Conservation (phyloP, 2,113 vertebrate genomes). For the Nycticryphes semicollaris region DNA sequence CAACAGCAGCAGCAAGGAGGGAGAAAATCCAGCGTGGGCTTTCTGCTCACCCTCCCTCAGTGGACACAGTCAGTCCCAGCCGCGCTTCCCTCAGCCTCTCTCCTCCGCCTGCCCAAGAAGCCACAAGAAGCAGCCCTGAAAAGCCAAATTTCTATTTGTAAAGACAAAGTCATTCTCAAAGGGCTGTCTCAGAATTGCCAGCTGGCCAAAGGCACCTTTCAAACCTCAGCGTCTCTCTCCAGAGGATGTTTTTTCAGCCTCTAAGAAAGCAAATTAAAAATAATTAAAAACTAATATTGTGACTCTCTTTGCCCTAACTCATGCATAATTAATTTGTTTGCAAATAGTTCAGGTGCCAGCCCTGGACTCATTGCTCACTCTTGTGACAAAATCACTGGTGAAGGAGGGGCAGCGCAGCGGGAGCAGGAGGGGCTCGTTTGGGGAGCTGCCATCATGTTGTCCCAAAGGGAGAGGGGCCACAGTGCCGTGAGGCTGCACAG, state of each 20-base stretch:
- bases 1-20: neutral
- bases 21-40: neutral
- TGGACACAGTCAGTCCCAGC: accelerated
- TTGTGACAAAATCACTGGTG: accelerated
- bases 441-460: neutral
- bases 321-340: neutral
- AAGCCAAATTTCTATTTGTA: neutral
- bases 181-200: neutral
- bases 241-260: neutral
- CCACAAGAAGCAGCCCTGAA: neutral
- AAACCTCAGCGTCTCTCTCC: neutral
- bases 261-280: neutral
- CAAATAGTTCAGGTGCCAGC: neutral
- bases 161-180: neutral
- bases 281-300: neutral
- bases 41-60: neutral
- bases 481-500: accelerated
- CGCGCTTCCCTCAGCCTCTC: neutral
- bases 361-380: accelerated
- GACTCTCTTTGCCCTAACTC: neutral
- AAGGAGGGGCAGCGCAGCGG: neutral
- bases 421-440: accelerated
- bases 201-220: neutral
- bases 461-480: too few species aligned
- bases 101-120: neutral